These are phyloP conservation scores for Oikopleura albicans DNA, from an alignment of 23 tunicate genomes.

Conservation along the genomic window DNA sequence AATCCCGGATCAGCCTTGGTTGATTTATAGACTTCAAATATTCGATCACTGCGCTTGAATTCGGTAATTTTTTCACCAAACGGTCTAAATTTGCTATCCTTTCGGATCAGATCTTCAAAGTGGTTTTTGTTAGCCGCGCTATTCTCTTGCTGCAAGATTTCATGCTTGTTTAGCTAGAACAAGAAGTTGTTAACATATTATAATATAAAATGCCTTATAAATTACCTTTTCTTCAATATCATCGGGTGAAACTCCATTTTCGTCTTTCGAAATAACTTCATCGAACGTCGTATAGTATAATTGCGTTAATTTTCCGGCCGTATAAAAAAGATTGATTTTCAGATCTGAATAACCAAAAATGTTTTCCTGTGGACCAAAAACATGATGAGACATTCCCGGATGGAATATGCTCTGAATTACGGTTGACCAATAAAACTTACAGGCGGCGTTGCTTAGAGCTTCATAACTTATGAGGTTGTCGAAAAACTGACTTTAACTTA, in stretches of 20 bases:
- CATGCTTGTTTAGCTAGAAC: neutral
- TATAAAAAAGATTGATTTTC: constrained; percentile 29
- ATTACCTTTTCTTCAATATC: neutral
- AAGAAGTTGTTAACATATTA: too few relatives aligned
- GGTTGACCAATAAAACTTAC: too few relatives aligned
- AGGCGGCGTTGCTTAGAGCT: too few relatives aligned
- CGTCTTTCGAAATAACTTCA: constrained; percentile 26
- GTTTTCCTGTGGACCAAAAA: constrained; percentile 70
- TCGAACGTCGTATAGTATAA: constrained; percentile 25
- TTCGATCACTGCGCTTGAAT: constrained; percentile 25
- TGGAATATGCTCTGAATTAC: constrained; percentile 21
- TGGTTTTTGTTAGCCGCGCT: constrained; percentile 34
- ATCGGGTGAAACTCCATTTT: constrained; percentile 35
- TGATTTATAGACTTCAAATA: neutral
- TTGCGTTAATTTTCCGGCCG: constrained; percentile 33
- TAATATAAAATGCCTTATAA: too few relatives aligned
- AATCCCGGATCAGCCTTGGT: constrained; percentile 20
- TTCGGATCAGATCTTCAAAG: constrained; percentile 25
- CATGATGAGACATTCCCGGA: constrained; percentile 90
- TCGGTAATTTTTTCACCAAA: constrained; percentile 33
- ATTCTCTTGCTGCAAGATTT: constrained; percentile 6
- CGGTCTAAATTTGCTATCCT: constrained; percentile 34
- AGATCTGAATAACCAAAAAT: constrained; percentile 61
- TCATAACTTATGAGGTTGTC: too few relatives aligned
- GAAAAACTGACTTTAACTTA: too few relatives aligned